Evolutionary conservation across 1,140 invertebrate species (phyloP).

Genomic region (Idris sp.): DNA sequence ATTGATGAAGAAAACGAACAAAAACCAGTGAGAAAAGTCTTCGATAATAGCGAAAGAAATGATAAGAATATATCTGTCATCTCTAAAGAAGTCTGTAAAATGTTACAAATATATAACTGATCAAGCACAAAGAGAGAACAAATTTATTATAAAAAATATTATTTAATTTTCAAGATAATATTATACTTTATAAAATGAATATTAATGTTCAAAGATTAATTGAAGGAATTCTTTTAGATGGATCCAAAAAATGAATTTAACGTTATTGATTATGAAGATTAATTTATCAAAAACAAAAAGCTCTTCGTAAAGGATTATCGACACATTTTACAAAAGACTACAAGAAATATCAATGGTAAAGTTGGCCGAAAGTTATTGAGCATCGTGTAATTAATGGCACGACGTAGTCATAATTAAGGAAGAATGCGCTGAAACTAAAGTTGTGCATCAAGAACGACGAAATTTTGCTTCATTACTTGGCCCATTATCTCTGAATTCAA

Average conservation of each 20-base stretch:
- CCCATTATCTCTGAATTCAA: constrained; percentile 33
- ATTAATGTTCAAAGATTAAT: too few species aligned
- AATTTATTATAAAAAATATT: too few species aligned
- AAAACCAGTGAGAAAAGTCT: too few species aligned
- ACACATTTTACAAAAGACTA: constrained; percentile 23
- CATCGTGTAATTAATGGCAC: constrained; percentile 36
- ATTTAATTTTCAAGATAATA: too few species aligned
- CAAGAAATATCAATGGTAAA: constrained; percentile 27
- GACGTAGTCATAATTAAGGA: constrained; percentile 45
- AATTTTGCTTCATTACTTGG: constrained; percentile 32
- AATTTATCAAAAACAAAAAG: constrained; percentile 4
- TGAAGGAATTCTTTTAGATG: too few species aligned
- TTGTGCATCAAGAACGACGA: constrained; percentile 34
- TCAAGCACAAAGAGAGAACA: too few species aligned
- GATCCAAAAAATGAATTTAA: too few species aligned
- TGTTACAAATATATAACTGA: too few species aligned
- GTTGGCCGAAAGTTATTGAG: constrained; percentile 27
- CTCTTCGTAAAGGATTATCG: constrained; percentile 30
- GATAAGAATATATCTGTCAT: constrained; percentile 6
- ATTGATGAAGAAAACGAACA: too few species aligned
- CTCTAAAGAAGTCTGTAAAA: constrained; percentile 8
- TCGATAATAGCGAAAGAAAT: constrained; percentile 1
- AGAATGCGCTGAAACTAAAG: constrained; percentile 32
- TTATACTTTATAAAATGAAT: too few species aligned
- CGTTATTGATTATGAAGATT: constrained; percentile 20